These are phyloP conservation scores for Chondrilla cf. caribensis DNA, from an alignment of 37 sponge, comb jelly and placozoan species.

Conservation along the genomic window DNA sequence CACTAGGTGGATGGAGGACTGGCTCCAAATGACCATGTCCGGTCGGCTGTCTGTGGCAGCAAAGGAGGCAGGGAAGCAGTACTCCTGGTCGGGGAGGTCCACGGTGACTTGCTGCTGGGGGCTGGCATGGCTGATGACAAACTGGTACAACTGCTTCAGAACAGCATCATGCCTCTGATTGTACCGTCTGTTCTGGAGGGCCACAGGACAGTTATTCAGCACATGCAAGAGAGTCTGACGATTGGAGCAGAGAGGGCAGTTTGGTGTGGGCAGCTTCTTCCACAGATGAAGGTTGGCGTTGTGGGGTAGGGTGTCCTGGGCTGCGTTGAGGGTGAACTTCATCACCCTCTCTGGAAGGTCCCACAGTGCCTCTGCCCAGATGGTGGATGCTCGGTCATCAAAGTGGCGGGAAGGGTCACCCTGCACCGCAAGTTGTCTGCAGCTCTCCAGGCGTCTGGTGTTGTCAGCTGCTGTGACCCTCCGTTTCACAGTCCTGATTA, in stretches of 20 bases:
- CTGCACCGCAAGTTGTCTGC: background rate
- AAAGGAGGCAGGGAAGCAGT: conserved; percentile 16
- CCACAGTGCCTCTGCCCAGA: background rate
- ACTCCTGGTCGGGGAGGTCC: conserved; percentile 21
- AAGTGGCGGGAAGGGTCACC: background rate
- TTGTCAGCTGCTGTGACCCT: background rate
- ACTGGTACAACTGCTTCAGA: background rate
- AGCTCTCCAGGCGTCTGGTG: background rate
- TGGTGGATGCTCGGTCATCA: background rate
- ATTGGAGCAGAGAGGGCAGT: background rate
- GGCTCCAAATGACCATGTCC: conserved; percentile 15
- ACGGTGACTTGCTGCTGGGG: background rate
- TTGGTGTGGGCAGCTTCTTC: background rate
- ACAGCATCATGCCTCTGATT: conserved; percentile 30
- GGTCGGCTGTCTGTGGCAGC: conserved; percentile 20
- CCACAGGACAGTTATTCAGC: background rate
- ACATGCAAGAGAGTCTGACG: conserved; percentile 9
- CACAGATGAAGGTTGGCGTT: conserved; percentile 29
- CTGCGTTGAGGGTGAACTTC: conserved; percentile 13
- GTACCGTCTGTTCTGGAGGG: conserved; percentile 24
- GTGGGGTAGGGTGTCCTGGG: conserved; percentile 29
- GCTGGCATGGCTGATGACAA: background rate
- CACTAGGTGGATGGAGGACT: conserved; percentile 6
- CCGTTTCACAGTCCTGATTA: background rate
- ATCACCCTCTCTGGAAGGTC: background rate